Evolutionary conservation across 92 coral and sea anemone species (phyloP), one percentile per base, ranked within the genome.

Genomic region (Phenganax subtilis): DNA sequence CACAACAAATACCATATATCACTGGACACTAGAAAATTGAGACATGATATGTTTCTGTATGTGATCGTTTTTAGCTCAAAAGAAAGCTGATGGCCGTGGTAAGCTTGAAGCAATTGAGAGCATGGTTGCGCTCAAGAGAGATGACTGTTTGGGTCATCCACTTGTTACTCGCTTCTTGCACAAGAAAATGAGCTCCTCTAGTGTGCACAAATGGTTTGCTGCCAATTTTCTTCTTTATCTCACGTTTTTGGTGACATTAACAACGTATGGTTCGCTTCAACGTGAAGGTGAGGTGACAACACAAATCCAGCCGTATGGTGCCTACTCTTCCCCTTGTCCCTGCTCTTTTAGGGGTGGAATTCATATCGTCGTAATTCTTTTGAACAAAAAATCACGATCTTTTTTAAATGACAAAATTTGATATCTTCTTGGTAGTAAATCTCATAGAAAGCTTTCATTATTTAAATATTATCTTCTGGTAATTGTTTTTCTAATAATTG

Each of bases 81-180:
- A 59, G n/a, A 14, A 59, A 59, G n/a, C 25, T 30, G 52, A 17
- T 12, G 51, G 51, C 12, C 53, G 10, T 8, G 9, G 74, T 54
- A 74, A 74, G 79, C 79, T 74, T 74, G 58, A 74, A 14, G 79
- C 63, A 16, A 74, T 74, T 58, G 79, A 53, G 55, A 74, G 62
- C 20, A 76, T 76, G 81, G 55, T 76, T 28, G 29, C 57, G 15
- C 3, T 9, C 28, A 11, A 59, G 20, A 28, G 81, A 14, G 81
- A 76, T 47, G 17, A 76, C 29, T 76, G 81, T 29, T 60, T 76
- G 67, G 53, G 44, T 28, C 81, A 76, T 76, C 81, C 81, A 6
- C 51, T 76, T 12, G 55, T 58, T 16, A 15, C 10, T 8, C 29
- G 61, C 55, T 76, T 76, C 55, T 11, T 76, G 51, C 16, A n/a